These are phyloP conservation scores for Apteryx mantelli DNA, from an alignment of 2,113 vertebrate genomes.

Conservation along the genomic window DNA sequence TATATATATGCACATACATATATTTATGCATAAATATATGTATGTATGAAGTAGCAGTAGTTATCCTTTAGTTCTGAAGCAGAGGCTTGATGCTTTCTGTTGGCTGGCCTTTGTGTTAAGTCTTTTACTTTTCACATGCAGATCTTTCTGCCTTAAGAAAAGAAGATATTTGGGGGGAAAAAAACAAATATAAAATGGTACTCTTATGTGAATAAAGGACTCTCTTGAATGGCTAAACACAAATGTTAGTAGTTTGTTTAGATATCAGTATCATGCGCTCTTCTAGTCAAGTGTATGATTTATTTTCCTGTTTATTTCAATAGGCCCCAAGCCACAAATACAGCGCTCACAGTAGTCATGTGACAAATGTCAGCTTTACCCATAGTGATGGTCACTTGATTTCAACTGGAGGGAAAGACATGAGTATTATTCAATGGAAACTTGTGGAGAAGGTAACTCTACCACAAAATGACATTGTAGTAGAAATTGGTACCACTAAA, in stretches of 20 bases:
- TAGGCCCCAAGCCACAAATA: slow-evolving; percentile 98
- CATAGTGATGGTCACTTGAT: slow-evolving; percentile 90
- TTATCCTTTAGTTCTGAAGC: background rate
- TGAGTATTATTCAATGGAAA: slow-evolving; percentile 97
- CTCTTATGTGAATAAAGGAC: background rate
- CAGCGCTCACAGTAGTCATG: slow-evolving; percentile 97
- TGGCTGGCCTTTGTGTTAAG: background rate
- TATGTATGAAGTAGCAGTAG: background rate
- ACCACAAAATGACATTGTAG: slow-evolving; percentile 75
- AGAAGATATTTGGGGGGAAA: background rate
- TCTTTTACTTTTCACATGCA: background rate
- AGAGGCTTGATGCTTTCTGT: background rate
- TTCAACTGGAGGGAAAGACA: slow-evolving; percentile 98
- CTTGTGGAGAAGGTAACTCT: slow-evolving; percentile 87
- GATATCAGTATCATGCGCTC: rapidly evolving
- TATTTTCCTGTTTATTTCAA: slow-evolving; percentile 14
- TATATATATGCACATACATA: background rate
- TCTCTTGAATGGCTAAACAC: background rate
- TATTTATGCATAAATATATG: background rate
- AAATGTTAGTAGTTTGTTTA: background rate
- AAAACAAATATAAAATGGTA: background rate
- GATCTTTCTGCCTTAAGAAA: background rate
- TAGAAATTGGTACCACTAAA: slow-evolving; percentile 69
- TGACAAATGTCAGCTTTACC: slow-evolving; percentile 98
- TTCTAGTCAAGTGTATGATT: background rate